Evolutionary conservation across 1,140 invertebrate species (phyloP), one percentile per base, ranked within the genome.

Genomic region (Bombyx mandarina): DNA sequence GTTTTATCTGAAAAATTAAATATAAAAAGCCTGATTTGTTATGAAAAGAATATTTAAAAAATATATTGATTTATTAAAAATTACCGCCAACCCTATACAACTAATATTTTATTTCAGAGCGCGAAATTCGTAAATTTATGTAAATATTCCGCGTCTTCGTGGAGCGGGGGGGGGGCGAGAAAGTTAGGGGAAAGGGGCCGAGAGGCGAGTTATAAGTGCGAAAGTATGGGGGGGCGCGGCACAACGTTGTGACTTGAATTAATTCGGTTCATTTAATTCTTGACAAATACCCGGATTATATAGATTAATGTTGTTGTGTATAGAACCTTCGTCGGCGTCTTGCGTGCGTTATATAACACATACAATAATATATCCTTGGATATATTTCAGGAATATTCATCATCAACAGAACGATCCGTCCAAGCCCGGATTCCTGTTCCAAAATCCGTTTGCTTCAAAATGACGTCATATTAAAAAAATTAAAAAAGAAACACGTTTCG

Each of bases 71-170:
- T 18, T 51, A 51, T 6, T 6, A 6, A 18, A 57, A 45, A 3
- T 35, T 43, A 18, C 43, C 4, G 61, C 10, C 62, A 60, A 7
- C 62, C 61, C 65, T 65, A 56, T 43, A 44, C 47, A 54, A 56
- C 54, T 56, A 35, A 35, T 35, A 80, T 73, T 82, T 83, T 85
- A 82, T 85, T 83, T 82, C 71, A 71, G 62, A 56, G 44, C 57
- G 75, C 63, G 73, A 74, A 84, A 82, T 86, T 86, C 82, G 79
- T 80, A 82, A 86, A 86, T 86, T 86, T 86, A 86, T 86, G 82
- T 77, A 86, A 86, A 86, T 85, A 81, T 78, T 71, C 58, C 73
- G 69, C 82, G 79, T 85, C 82, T 85, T 85, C 62, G 69, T 67
- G 64, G 63, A 61, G 69, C 66, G 69, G 12, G 26, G 26, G 26